phyloP scores from a whole-genome alignment of 2,797 vertebrate genomes.

The Synanceia verrucosa region DNA sequence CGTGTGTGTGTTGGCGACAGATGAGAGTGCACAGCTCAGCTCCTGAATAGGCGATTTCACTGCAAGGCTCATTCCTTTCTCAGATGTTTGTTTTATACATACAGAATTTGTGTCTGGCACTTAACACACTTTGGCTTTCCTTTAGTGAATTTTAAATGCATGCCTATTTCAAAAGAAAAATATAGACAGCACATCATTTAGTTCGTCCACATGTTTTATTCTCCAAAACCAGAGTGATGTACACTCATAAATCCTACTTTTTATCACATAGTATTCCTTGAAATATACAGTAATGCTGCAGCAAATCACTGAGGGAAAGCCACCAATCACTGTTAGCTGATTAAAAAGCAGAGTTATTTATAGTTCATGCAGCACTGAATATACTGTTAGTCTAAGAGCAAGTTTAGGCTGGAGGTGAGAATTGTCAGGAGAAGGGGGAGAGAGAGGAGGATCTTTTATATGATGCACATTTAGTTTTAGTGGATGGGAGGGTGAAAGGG shows the following conservation, averaged over 20 bases:
- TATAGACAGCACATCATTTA: conserved; percentile 27
- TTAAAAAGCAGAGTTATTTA: conserved; percentile 7
- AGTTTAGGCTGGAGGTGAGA: conserved; percentile 4
- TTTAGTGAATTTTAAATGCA: conserved; percentile 30
- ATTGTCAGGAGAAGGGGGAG: conserved; percentile 14
- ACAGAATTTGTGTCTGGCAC: conserved; percentile 57
- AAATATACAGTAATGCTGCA: conserved; percentile 31
- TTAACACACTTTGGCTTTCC: conserved; percentile 43
- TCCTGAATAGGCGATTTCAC: conserved; percentile 49
- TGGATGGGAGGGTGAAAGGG: conserved; percentile 65
- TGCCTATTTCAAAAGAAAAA: conserved; percentile 46
- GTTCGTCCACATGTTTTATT: conserved; percentile 34
- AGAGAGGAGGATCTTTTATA: conserved; percentile 66
- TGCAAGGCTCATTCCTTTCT: conserved; percentile 61
- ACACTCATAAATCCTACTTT: conserved; percentile 40
- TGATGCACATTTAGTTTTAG: conserved; percentile 52
- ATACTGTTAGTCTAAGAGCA: background rate
- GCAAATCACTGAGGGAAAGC: conserved; percentile 24
- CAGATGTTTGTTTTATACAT: conserved; percentile 74
- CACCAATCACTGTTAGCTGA: conserved; percentile 11
- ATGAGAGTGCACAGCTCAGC: conserved; percentile 51
- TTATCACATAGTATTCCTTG: conserved; percentile 32
- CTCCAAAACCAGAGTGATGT: conserved; percentile 29
- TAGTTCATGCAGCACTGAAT: conserved; percentile 10
- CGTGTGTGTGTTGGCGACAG: conserved; percentile 53